These are phyloP conservation scores for Pristionchus entomophagus DNA, from an alignment of 2,888 invertebrate genomes.

Conservation along the genomic window DNA sequence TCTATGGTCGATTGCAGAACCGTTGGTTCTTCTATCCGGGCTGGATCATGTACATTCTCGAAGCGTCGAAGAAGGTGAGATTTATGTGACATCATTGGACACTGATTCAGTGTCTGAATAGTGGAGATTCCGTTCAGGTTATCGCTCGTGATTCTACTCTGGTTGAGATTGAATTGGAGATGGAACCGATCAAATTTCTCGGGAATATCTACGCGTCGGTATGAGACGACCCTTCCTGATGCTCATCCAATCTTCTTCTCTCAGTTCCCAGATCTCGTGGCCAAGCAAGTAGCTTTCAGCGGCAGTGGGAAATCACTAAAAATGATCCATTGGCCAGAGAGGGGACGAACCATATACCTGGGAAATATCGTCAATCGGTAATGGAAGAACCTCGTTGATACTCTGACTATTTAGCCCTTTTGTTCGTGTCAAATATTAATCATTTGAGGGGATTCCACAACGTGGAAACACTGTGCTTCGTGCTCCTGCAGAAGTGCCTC, in stretches of 20 bases:
- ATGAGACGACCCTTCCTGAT: background rate
- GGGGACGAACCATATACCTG: background rate
- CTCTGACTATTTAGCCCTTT: no score
- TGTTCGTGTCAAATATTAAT: background rate
- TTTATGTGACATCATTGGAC: background rate
- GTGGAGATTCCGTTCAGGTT: background rate
- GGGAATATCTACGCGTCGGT: constrained; percentile 4
- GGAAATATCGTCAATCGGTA: constrained; percentile 30
- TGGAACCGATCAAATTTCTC: constrained; percentile 12
- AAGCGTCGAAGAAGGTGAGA: background rate
- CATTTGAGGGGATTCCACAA: background rate
- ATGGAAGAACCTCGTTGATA: no score
- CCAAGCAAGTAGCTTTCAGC: background rate
- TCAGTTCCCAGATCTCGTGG: constrained; percentile 4
- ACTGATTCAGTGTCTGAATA: background rate
- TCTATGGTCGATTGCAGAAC: background rate
- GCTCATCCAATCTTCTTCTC: background rate
- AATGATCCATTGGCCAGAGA: background rate
- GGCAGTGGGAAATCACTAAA: background rate
- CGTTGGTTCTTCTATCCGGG: constrained; percentile 12
- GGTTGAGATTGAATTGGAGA: background rate
- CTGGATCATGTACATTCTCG: background rate
- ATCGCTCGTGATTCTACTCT: background rate
- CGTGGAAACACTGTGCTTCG: constrained; percentile 18
- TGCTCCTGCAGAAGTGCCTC: constrained; percentile 9